Conservation (phyloP, 2,113 vertebrate genomes). For the Empidonax alnorum region DNA sequence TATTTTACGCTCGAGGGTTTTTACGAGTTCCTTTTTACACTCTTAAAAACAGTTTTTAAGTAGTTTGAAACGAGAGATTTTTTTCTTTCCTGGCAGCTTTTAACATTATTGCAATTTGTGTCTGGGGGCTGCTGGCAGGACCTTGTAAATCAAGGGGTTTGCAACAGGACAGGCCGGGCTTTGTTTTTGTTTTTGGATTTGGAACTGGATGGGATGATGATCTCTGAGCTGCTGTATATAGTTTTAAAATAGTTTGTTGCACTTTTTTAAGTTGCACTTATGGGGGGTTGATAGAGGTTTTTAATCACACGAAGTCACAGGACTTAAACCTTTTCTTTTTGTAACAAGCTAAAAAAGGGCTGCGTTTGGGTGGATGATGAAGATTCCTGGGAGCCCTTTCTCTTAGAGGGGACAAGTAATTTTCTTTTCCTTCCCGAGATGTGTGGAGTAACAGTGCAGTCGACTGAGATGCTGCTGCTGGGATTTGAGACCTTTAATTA, state of each 20-base stretch:
- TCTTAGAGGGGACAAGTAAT: conserved; percentile 74
- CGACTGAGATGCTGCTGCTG: conserved; percentile 78
- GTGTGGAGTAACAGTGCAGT: conserved; percentile 67
- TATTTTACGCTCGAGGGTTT: conserved; percentile 97
- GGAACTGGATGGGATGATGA: conserved; percentile 81
- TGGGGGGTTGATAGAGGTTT: conserved; percentile 90
- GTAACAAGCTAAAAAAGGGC: conserved; percentile 88
- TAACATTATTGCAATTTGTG: conserved; percentile 88
- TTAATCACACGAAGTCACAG: conserved; percentile 92
- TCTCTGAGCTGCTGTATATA: conserved; percentile 88
- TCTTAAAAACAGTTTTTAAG: conserved; percentile 97
- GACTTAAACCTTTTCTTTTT: conserved; percentile 82
- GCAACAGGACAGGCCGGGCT: conserved; percentile 75
- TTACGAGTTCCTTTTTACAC: conserved; percentile 99
- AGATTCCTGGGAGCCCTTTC: conserved; percentile 80
- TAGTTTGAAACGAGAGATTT: conserved; percentile 83
- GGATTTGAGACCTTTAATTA: conserved; percentile 75
- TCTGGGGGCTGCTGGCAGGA: conserved; percentile 83
- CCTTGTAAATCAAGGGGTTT: conserved; percentile 77
- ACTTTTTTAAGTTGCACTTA: conserved; percentile 99
- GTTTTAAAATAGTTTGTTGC: conserved; percentile 89
- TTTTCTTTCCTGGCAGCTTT: conserved; percentile 92
- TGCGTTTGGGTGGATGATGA: conserved; percentile 74
- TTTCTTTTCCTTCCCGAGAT: conserved; percentile 53
- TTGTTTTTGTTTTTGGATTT: conserved; percentile 71